Percentiles rank a stretch among this genome's conserved stretches.
Conservation (phyloP, 2,113 vertebrate genomes). For the Gymnocephalus cernua region DNA sequence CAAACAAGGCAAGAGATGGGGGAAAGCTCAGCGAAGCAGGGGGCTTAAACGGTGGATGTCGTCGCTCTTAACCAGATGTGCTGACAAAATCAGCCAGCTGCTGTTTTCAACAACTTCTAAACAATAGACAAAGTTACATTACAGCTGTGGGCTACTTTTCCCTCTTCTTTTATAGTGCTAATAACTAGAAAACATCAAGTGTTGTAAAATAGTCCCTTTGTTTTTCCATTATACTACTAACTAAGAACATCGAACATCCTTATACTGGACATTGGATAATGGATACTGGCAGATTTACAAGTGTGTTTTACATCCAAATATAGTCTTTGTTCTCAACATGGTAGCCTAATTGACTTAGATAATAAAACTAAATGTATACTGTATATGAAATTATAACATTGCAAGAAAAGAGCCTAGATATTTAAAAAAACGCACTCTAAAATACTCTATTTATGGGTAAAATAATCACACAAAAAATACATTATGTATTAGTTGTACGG, state of each 20-base stretch:
- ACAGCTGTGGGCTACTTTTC: slow-evolving; percentile 13
- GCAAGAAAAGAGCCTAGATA: background rate
- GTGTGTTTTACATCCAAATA: too few species aligned
- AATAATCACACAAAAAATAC: too few species aligned
- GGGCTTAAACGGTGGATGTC: background rate
- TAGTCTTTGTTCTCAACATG: too few species aligned
- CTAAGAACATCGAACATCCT: background rate
- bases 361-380: background rate
- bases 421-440: background rate
- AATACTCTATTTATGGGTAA: background rate
- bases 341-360: too few species aligned
- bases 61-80: slow-evolving; percentile 50
- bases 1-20: background rate
- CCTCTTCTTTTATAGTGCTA: background rate
- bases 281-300: background rate
- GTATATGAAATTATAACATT: background rate
- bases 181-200: background rate
- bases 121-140: slow-evolving; percentile 21
- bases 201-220: too few species aligned
- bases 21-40: slow-evolving; percentile 8
- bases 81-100: slow-evolving; percentile 47
- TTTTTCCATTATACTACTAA: too few species aligned
- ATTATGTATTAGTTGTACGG: background rate
- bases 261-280: background rate
- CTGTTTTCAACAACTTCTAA: slow-evolving; percentile 24